Evolutionary conservation across 1,140 invertebrate species (phyloP).

Genomic region (Augochlora pura): DNA sequence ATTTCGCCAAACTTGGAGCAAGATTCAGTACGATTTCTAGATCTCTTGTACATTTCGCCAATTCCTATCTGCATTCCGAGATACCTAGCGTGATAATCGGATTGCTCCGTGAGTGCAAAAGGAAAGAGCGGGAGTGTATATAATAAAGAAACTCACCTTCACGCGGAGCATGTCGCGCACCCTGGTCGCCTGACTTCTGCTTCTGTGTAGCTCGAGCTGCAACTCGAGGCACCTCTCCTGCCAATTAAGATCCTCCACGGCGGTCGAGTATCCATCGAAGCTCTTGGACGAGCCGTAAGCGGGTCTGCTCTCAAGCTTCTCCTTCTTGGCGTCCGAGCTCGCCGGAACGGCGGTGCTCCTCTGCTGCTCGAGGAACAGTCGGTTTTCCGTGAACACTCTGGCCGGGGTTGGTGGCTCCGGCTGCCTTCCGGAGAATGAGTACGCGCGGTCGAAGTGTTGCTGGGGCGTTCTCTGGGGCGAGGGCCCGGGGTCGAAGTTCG

Average conservation of each 20-base stretch:
- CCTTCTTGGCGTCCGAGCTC: constrained; percentile 66
- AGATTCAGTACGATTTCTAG: no score
- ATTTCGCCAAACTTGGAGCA: no score
- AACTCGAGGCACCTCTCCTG: constrained; percentile 91
- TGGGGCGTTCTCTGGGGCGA: constrained; percentile 44
- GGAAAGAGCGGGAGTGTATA: not conserved
- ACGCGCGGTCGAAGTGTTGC: constrained; percentile 65
- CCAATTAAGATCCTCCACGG: constrained; percentile 85
- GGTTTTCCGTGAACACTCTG: constrained; percentile 45
- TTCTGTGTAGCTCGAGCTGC: constrained; percentile 90
- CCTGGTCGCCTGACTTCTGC: constrained; percentile 90
- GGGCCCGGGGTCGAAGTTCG: constrained; percentile 64
- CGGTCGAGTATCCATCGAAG: constrained; percentile 75
- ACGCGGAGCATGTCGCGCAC: constrained; percentile 91
- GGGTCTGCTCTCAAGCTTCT: constrained; percentile 66
- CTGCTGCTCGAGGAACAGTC: constrained; percentile 72
- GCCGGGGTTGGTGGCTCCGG: constrained; percentile 40
- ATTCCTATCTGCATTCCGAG: no score
- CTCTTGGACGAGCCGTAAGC: constrained; percentile 73
- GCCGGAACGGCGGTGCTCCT: constrained; percentile 37
- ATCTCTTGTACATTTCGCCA: no score
- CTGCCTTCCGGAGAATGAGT: constrained; percentile 65
- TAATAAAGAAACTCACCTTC: constrained; percentile 83
- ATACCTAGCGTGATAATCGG: no score
- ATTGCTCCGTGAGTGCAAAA: not conserved